Base-by-base conservation (phyloP, 2,888 invertebrate species). In the Aspidapion aeneum region DNA sequence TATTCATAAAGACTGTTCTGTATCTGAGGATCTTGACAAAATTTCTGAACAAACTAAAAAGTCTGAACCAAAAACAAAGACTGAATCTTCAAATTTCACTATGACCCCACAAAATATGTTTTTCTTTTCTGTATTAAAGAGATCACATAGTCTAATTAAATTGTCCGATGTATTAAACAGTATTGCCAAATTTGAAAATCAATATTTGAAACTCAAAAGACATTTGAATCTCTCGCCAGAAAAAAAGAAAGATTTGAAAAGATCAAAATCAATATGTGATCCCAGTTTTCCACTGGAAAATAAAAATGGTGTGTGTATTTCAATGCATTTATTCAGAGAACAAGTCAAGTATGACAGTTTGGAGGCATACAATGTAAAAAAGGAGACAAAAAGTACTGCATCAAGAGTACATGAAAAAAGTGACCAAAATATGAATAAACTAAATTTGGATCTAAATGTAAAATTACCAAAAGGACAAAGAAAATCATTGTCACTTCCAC, bases 251-350 rank as follows among this genome's bases (percentile, higher is more conserved):
- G 60, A 61, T 48, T 18, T 50, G 3, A 66, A 56, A 55, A 61
- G 59, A 52, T 64, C 60, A 56, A 86, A 87, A 74, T 91, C 92
- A 0, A 90, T 93, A 60, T 86, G 89, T 55, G 93, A 93, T 78
- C 93, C 93, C 1, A 84, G 83, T 64, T 90, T 88, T 81, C 93
- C 93, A 0, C 86, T 91, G 19, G 90, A 91, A 71, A 87, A 88
- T 73, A 84, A 84, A 64, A 89, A 91, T 69, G 92, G 92, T 19
- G 9, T 35, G 16, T 35, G 35, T 35, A 12, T 35, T 35, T 35
- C 35, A 12, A 12, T 12, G 12, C 12, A 35, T 35, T 35, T 35
- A 3, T 35, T 7, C 12, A 35, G 35, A 35, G 35, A 35, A 35
- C 35, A 35, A 35, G 12, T 35, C 3, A 35, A 35, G 12, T 7